Percentiles rank a stretch among this genome's conserved stretches.
Evolutionary conservation across 2,888 invertebrate genomes (phyloP).

Genomic region (Calameuta pallipes): DNA sequence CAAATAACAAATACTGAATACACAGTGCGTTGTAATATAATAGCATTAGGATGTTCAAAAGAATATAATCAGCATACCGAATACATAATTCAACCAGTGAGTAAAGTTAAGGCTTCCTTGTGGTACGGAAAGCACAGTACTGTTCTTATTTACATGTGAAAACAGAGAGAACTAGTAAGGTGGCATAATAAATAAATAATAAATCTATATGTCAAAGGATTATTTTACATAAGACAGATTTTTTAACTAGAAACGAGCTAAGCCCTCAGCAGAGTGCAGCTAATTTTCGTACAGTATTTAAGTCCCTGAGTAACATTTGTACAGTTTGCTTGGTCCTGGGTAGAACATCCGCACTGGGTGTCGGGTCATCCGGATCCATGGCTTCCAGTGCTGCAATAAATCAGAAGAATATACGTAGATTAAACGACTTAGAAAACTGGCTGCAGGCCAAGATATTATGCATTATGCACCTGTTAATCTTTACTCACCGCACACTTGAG

Average conservation of each 20-base stretch:
- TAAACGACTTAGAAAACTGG: slow-evolving; percentile 5
- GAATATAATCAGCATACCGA: too few species aligned
- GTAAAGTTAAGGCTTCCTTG: too few species aligned
- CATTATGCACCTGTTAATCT: slow-evolving; percentile 4
- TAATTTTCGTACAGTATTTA: slow-evolving; percentile 77
- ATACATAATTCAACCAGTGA: too few species aligned
- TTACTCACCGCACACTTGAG: slow-evolving; percentile 76
- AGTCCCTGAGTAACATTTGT: slow-evolving; percentile 79
- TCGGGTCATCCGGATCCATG: slow-evolving; percentile 73
- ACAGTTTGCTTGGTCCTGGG: slow-evolving; percentile 79
- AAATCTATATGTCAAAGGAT: too few species aligned
- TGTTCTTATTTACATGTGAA: too few species aligned
- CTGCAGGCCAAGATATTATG: background rate
- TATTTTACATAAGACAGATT: too few species aligned
- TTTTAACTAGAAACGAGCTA: background rate
- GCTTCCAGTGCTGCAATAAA: slow-evolving; percentile 70
- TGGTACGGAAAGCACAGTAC: too few species aligned
- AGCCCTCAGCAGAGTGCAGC: slow-evolving; percentile 68
- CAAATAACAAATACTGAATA: too few species aligned
- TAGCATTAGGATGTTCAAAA: too few species aligned
- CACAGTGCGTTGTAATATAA: too few species aligned
- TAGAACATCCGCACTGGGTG: slow-evolving; percentile 71
- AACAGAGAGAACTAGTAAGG: too few species aligned
- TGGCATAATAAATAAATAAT: too few species aligned
- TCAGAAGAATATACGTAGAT: slow-evolving; percentile 19